A percentile compares a stretch with the other conserved stretches of the same genome.
Evolutionary conservation across 2,888 invertebrate species (phyloP).

Genomic region (Drosophila mulleri): DNA sequence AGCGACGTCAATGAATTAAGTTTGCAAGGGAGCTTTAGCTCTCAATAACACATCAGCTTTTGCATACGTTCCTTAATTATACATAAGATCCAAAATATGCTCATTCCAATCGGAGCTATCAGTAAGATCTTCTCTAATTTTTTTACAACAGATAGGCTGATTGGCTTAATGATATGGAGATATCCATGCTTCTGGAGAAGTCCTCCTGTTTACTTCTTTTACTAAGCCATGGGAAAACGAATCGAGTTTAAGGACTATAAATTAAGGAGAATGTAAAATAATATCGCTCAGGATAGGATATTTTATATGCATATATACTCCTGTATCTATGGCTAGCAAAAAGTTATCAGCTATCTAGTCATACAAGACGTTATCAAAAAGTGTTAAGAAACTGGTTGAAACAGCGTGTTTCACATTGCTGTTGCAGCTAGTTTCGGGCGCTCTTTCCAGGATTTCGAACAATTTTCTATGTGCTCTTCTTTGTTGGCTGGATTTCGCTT

Average conservation of each 20-base stretch:
- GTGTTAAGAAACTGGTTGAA: not conserved
- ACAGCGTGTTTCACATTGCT: not conserved
- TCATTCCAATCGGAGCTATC: not conserved
- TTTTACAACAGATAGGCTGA: too few species aligned
- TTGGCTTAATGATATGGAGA: not conserved
- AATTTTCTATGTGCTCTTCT: constrained; percentile 1
- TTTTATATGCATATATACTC: too few species aligned
- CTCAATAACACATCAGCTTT: not conserved
- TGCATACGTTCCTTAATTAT: not conserved
- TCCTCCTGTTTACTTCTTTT: too few species aligned
- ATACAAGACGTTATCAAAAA: not conserved
- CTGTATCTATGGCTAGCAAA: too few species aligned
- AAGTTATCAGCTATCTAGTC: too few species aligned
- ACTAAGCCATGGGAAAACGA: too few species aligned
- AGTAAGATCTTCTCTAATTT: not conserved
- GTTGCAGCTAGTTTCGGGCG: not conserved
- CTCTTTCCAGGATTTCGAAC: constrained; percentile 1
- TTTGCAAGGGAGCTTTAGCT: not conserved
- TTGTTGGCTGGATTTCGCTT: constrained; percentile 16
- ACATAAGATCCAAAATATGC: not conserved
- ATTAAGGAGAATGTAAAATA: too few species aligned
- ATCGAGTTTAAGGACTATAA: too few species aligned
- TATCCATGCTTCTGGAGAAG: not conserved
- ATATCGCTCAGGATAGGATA: too few species aligned
- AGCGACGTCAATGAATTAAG: not conserved